These are phyloP conservation scores for Lontra canadensis DNA, from an alignment of 2,113 vertebrate species.

Conservation along the genomic window DNA sequence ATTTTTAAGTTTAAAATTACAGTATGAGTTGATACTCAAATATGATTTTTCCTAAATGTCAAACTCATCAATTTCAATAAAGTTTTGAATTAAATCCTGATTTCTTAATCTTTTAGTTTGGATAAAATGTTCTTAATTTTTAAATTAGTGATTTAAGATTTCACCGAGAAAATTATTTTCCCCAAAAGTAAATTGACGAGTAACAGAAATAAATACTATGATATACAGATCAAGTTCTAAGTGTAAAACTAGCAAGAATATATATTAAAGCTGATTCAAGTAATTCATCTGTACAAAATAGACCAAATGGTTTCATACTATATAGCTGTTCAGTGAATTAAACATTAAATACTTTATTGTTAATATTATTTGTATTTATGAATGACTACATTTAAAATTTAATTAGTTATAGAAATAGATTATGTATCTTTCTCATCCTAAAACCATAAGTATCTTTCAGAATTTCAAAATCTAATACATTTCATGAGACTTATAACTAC, in stretches of 20 bases:
- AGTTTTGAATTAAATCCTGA: neutral
- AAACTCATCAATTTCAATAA: neutral
- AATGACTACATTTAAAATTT: neutral
- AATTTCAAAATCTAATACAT: neutral
- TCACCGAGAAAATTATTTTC: neutral
- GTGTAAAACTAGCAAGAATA: neutral
- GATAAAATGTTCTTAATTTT: neutral
- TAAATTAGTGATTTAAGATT: neutral
- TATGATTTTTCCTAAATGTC: neutral
- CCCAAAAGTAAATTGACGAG: neutral
- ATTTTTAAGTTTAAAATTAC: neutral
- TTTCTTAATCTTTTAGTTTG: neutral
- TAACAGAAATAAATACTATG: neutral
- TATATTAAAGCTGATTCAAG: neutral
- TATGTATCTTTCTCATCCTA: neutral
- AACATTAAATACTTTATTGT: neutral
- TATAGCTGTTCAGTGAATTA: neutral
- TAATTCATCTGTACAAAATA: neutral
- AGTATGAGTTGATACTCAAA: neutral
- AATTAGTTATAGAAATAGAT: neutral
- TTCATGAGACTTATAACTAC: neutral
- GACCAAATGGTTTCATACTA: neutral
- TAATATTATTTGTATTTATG: neutral
- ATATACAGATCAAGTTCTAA: neutral
- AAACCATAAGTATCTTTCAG: neutral